Base-by-base conservation (phyloP, 2,888 invertebrate species). In the Xanthia togata region DNA sequence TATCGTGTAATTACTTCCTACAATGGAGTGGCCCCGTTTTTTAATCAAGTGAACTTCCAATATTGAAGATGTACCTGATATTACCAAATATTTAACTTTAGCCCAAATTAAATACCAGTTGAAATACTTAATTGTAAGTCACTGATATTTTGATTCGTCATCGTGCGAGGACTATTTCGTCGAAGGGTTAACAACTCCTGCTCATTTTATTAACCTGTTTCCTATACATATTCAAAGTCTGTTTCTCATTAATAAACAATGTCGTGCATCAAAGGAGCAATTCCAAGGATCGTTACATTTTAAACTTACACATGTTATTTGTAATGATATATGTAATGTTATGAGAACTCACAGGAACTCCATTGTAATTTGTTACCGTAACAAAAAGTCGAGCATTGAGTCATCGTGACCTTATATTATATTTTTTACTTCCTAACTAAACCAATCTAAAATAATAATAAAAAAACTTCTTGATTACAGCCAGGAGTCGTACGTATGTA, bases 171-270 rank as follows among this genome's bases (percentile, higher is more conserved):
- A 85, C 87, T 87, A 85, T 85, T 89, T 81, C 81, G 82, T 84
- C 81, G 82, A 78, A 84, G 78, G 82, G 87, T 90, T 91, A 87
- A 90, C 87, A 88, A 89, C 89, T 86, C 83, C 83, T 83, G 85
- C 74, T 85, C 87, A 87, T 89, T 92, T 93, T 93, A 94, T 92
- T 92, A 88, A 86, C 88, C 86, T 89, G 91, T 92, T 93, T 92
- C 92, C 93, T 92, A 91, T 88, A 79, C 86, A 85, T 88, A 89
- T 90, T 92, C 91, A 92, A 93, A 92, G 91, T 85, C 80, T 90
- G 91, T 90, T 91, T 78, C 88, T 90, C 92, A 92, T 94, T 93
- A 93, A 93, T 93, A 93, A 93, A 94, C 92, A 94, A 91, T 93
- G 91, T 90, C 87, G 88, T 91, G 90, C 93, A 93, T 95, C 93